Base-by-base conservation (phyloP, 92 coral and sea anemone genomes). In the Galaxea fascicularis region DNA sequence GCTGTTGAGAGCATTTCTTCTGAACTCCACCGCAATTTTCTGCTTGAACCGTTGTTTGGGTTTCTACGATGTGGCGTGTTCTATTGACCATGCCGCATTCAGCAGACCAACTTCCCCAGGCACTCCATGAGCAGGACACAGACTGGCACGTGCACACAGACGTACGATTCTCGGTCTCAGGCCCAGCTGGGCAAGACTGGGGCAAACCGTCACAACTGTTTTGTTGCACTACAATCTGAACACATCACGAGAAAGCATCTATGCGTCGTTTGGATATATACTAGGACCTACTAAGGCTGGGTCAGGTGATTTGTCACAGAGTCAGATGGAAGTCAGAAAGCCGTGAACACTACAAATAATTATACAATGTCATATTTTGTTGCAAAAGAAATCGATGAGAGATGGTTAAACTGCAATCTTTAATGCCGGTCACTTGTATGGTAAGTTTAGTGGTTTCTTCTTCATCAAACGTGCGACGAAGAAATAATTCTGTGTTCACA, bases 61-160 rank as follows among this genome's bases (percentile, higher is more conserved):
- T 86, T 54, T 89, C 85, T 11, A 82, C 86, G 13, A 89, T 87
- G 59, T 89, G 89, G 11, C 93, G 79, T 58, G 79, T 73, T 73
- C 98, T 86, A 65, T 82, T 89, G 10, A 94, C 95, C 41, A 64
- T 57, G 0, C 95, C 95, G 58, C 98, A 94, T 56, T 86, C 91
- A 17, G 75, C 91, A 0, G 95, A 89, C 95, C 95, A 94, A 0
- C 91, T 67, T 56, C 95, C 85, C 98, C 98, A 94, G 20, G 77
- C 56, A 13, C 92, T 92, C 82, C 90, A 86, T 22, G 85, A 57
- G 74, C 98, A 94, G 22, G 72, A 71, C 17, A 94, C 95, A 5
- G 93, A 82, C 18, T 87, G 92, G 65, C 98, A 94, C 17, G 89
- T 74, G 46, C 98, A 94, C 84, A 71, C 74, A 52, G 90, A 83